Evolutionary conservation across 1,140 invertebrate species (phyloP).

Genomic region (Procambarus clarkii): DNA sequence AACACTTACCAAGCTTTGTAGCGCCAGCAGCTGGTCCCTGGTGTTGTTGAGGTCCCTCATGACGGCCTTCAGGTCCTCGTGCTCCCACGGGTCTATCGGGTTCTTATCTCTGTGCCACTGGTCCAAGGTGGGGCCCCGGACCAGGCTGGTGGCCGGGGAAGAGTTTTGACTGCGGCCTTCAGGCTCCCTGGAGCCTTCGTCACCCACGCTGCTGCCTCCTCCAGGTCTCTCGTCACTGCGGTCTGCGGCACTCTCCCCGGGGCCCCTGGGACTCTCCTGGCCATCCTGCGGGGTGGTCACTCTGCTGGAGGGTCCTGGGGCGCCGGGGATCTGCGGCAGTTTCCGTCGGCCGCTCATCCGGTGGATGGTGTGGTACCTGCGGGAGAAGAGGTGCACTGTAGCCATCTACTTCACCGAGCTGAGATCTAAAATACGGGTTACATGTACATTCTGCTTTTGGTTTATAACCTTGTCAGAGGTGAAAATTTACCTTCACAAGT

Average conservation of each 20-base stretch:
- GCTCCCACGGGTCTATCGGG: slow-evolving; percentile 54
- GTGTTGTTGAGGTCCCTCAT: slow-evolving; percentile 73
- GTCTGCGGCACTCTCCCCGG: background rate
- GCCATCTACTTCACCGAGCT: no score
- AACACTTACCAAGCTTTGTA: slow-evolving; percentile 75
- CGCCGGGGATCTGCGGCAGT: slow-evolving; percentile 68
- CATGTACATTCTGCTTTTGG: no score
- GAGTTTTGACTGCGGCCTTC: slow-evolving; percentile 73
- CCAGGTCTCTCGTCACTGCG: background rate
- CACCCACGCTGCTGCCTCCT: slow-evolving; percentile 9
- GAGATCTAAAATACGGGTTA: no score
- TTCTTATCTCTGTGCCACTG: slow-evolving; percentile 68
- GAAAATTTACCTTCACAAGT: no score
- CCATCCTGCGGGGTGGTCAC: slow-evolving; percentile 39
- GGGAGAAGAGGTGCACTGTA: background rate
- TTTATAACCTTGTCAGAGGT: no score
- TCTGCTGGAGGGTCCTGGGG: slow-evolving; percentile 33
- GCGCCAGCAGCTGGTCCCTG: slow-evolving; percentile 74
- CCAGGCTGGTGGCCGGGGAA: slow-evolving; percentile 71
- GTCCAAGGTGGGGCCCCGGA: slow-evolving; percentile 63
- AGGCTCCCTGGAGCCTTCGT: slow-evolving; percentile 69
- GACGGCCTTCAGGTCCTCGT: slow-evolving; percentile 68
- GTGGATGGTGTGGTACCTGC: slow-evolving; percentile 73
- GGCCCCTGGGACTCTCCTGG: slow-evolving; percentile 38
- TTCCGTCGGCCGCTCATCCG: slow-evolving; percentile 73